Evolutionary conservation across 2,113 vertebrate genomes (phyloP).

Genomic region (Platysternon megacephalum): DNA sequence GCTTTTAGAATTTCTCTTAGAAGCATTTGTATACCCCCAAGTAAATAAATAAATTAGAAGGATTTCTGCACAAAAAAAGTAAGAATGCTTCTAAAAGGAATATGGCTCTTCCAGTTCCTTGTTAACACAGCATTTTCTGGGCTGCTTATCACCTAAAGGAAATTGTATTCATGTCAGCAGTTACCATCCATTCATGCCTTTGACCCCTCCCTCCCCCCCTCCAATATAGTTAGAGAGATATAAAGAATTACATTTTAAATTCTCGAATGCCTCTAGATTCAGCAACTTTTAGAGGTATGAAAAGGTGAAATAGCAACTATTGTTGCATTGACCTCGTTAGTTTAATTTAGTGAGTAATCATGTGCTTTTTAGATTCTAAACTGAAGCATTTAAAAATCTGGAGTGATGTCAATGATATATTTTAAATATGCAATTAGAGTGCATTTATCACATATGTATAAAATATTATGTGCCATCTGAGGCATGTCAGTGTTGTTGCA

Average conservation of each 20-base stretch:
- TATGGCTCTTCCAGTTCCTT: background rate
- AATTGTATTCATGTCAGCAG: background rate
- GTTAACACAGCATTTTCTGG: background rate
- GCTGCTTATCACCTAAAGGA: background rate
- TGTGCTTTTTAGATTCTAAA: background rate
- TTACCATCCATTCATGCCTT: background rate
- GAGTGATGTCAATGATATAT: fast-evolving
- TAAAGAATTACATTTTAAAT: background rate
- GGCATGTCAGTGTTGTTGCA: background rate
- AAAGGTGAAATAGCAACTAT: background rate
- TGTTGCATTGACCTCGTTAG: background rate
- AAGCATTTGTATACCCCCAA: background rate
- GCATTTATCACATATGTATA: background rate
- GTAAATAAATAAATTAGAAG: background rate
- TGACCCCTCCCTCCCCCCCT: background rate
- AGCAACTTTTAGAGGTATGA: background rate
- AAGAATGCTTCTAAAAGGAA: background rate
- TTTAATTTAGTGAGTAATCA: background rate
- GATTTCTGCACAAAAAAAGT: background rate
- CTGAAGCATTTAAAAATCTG: background rate
- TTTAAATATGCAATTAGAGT: background rate
- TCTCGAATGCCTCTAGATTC: background rate
- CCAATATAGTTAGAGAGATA: background rate
- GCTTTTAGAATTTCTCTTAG: background rate
- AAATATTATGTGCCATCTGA: conserved; percentile 53